These are phyloP conservation scores for Fissipunctia ypsillon DNA, from an alignment of 2,888 invertebrate genomes.

Conservation along the genomic window DNA sequence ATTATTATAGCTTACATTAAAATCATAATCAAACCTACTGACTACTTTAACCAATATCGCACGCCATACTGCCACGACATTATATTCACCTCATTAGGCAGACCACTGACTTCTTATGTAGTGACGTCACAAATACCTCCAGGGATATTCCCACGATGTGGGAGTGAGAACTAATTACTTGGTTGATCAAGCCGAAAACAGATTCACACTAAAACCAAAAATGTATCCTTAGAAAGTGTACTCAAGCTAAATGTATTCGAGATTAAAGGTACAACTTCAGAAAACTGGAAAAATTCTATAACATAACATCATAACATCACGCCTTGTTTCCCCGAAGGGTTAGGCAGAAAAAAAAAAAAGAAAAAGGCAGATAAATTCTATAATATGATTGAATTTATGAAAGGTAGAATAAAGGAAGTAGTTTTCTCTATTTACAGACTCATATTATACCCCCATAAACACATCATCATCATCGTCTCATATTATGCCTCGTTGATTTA, in stretches of 20 bases:
- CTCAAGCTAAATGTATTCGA: neutral
- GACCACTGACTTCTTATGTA: constrained; percentile 24
- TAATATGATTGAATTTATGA: too few relatives aligned
- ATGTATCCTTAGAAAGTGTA: neutral
- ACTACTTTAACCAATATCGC: constrained; percentile 26
- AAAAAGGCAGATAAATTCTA: too few relatives aligned
- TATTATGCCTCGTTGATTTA: too few relatives aligned
- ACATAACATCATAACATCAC: too few relatives aligned
- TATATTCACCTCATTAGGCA: constrained; percentile 44
- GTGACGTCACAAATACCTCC: constrained; percentile 29
- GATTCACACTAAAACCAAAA: neutral
- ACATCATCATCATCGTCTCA: too few relatives aligned
- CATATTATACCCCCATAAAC: too few relatives aligned
- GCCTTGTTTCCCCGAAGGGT: too few relatives aligned
- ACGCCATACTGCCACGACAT: constrained; percentile 23
- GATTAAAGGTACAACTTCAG: neutral
- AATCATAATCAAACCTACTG: neutral
- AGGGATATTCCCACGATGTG: constrained; percentile 35
- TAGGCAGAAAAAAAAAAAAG: too few relatives aligned
- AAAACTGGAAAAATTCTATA: neutral
- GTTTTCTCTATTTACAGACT: too few relatives aligned
- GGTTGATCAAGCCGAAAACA: constrained; percentile 17
- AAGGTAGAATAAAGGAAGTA: too few relatives aligned
- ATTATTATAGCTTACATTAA: neutral
- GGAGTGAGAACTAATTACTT: constrained; percentile 23